Conservation (phyloP, 2,797 vertebrate species). For the Sebastes umbrosus region DNA sequence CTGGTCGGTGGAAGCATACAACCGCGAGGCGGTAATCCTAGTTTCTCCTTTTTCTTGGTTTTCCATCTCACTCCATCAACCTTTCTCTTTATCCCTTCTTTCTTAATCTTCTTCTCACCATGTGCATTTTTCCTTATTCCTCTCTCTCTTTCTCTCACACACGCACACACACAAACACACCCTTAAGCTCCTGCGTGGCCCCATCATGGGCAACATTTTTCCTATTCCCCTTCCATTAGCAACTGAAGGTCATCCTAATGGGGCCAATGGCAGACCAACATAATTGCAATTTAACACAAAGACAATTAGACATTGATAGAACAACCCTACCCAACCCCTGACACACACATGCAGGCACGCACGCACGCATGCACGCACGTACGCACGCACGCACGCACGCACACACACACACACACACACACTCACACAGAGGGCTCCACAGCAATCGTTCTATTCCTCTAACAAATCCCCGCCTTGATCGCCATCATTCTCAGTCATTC, state of each 20-base stretch:
- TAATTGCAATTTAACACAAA: constrained; percentile 67
- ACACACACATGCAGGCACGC: constrained; percentile 15
- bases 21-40: too few species aligned
- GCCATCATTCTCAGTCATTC: constrained; percentile 53
- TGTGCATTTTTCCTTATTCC: neutral
- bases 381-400: neutral
- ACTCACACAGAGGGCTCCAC: neutral
- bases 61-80: constrained; percentile 2
- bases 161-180: too few species aligned
- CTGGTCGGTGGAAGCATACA: too few species aligned
- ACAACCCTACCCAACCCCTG: constrained; percentile 21
- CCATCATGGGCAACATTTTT: constrained; percentile 33
- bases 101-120: neutral
- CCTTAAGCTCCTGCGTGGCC: neutral
- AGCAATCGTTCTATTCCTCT: constrained; percentile 40
- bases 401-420: neutral
- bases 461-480: constrained; percentile 42
- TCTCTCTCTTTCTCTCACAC: too few species aligned
- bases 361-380: constrained; percentile 11
- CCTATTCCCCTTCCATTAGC: constrained; percentile 54
- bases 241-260: constrained; percentile 70
- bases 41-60: neutral
- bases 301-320: constrained; percentile 65
- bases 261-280: constrained; percentile 54
- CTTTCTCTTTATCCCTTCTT: neutral